These are phyloP conservation scores for Naja naja DNA, from an alignment of 2,113 vertebrate genomes.

Conservation along the genomic window DNA sequence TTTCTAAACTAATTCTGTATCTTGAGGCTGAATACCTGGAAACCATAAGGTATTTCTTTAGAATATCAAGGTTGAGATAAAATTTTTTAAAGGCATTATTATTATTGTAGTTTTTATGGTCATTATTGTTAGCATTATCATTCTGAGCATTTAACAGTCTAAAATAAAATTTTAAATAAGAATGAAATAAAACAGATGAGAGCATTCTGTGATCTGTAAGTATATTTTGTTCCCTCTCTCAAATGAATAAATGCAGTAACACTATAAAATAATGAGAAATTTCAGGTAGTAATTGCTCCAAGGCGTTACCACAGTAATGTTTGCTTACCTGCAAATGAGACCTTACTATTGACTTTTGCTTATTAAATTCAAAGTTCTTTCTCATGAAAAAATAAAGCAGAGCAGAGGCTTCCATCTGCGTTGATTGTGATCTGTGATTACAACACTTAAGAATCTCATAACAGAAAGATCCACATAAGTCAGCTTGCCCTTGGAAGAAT, in stretches of 20 bases:
- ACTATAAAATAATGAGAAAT: background rate
- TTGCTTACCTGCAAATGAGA: conserved; percentile 91
- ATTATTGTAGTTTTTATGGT: background rate
- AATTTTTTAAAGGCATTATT: background rate
- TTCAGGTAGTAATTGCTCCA: conserved; percentile 2
- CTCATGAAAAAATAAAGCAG: conserved; percentile 98
- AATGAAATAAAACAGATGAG: background rate
- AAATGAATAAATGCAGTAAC: conserved; percentile 14
- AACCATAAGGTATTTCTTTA: background rate
- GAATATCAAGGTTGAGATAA: background rate
- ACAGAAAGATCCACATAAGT: conserved; percentile 92
- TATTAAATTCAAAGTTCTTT: conserved; percentile 97
- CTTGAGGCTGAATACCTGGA: background rate
- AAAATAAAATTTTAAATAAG: background rate
- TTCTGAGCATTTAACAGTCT: background rate
- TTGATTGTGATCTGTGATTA: conserved; percentile 93
- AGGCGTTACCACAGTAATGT: background rate
- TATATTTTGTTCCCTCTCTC: background rate
- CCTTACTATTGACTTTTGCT: conserved; percentile 94
- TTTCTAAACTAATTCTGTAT: background rate
- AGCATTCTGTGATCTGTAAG: background rate
- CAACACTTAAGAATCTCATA: conserved; percentile 97
- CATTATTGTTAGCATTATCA: background rate
- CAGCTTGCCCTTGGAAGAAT: conserved; percentile 94
- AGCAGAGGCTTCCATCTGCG: conserved; percentile 91